Percentiles rank a stretch among this genome's conserved stretches.
phyloP scores from a whole-genome alignment of 2,797 vertebrate species.

The Lutjanus argentimaculatus region DNA sequence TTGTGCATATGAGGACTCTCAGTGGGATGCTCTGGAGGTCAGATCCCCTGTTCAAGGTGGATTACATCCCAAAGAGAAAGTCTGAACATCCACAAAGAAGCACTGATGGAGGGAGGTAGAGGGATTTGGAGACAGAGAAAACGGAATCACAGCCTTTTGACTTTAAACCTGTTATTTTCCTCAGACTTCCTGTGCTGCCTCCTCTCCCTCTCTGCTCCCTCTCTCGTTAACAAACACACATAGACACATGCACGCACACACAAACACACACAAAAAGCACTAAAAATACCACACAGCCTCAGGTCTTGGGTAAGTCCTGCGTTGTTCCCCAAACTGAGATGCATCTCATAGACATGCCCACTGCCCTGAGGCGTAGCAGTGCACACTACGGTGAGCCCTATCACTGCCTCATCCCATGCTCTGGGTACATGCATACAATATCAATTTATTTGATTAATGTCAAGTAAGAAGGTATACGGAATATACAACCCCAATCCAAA shows the following conservation, averaged over 20 bases:
- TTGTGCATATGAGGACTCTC: constrained; percentile 52
- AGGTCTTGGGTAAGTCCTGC: constrained; percentile 53
- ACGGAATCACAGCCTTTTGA: constrained; percentile 72
- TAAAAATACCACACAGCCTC: constrained; percentile 58
- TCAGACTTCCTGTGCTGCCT: constrained; percentile 65
- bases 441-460: too few species aligned
- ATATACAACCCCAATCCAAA: too few species aligned
- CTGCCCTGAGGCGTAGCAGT: constrained; percentile 1
- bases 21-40: constrained; percentile 61
- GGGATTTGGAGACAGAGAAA: constrained; percentile 72
- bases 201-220: neutral
- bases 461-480: too few species aligned
- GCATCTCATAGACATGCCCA: constrained; percentile 39
- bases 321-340: constrained; percentile 55
- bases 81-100: constrained; percentile 72
- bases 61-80: constrained; percentile 79
- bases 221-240: constrained; percentile 30
- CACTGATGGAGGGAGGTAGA: constrained; percentile 62
- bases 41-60: constrained; percentile 67
- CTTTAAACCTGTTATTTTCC: constrained; percentile 79
- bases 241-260: constrained; percentile 1
- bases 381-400: too few species aligned
- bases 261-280: constrained; percentile 43
- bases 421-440: too few species aligned
- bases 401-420: too few species aligned